These are phyloP conservation scores for Gadus macrocephalus DNA, from an alignment of 2,113 vertebrate species.

Conservation along the genomic window DNA sequence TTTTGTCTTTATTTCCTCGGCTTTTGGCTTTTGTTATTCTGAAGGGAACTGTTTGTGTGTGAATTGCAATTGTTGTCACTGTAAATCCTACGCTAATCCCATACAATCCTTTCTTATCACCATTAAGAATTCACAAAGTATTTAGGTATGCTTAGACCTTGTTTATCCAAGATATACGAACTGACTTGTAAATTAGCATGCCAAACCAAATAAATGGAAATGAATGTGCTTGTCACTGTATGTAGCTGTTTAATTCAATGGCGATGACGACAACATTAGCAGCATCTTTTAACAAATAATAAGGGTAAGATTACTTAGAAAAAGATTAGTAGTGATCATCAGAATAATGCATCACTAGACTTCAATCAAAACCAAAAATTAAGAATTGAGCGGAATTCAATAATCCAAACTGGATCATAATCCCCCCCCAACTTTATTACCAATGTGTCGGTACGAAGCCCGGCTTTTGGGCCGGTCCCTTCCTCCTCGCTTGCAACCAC, in stretches of 20 bases:
- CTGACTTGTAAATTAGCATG: neutral
- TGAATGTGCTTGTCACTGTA: neutral
- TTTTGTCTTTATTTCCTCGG: conserved; percentile 34
- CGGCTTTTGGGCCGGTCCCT: neutral
- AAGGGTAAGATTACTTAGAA: neutral
- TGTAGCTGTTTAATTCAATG: too few relatives aligned
- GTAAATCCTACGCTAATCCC: conserved; percentile 3
- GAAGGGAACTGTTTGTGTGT: neutral
- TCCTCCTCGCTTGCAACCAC: neutral
- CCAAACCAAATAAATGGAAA: neutral
- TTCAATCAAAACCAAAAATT: neutral
- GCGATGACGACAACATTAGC: too few relatives aligned
- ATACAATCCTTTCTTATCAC: neutral
- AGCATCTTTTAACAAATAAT: neutral
- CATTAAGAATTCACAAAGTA: neutral
- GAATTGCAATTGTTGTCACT: conserved; percentile 1
- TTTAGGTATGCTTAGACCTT: neutral
- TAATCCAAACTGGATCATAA: neutral
- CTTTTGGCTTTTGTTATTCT: neutral
- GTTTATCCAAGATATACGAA: neutral
- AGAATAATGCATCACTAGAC: neutral
- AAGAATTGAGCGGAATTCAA: neutral
- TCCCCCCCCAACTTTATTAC: neutral
- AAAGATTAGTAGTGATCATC: neutral
- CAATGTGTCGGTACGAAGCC: neutral